Percentiles rank a stretch among this genome's conserved stretches.
Conservation (phyloP, 2,888 invertebrate species). For the Hirtodrosophila trivittata region DNA sequence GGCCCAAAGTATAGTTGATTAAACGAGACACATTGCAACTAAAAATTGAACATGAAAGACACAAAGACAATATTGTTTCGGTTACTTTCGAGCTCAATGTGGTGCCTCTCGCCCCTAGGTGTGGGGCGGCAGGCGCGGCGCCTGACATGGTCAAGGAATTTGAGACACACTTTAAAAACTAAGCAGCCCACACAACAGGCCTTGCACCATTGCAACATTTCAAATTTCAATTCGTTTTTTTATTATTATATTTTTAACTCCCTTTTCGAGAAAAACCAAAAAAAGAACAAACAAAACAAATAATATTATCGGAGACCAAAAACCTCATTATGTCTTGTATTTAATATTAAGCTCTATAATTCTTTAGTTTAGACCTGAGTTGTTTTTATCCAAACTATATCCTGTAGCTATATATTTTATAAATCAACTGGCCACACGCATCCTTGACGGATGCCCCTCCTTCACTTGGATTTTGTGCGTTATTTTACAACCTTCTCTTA, state of each 20-base stretch:
- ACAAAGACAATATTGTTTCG: conserved; percentile 42
- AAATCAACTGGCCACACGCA: too few relatives aligned
- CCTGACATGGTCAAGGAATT: too few relatives aligned
- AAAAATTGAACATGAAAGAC: conserved; percentile 22
- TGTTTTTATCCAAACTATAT: too few relatives aligned
- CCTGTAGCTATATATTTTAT: conserved; percentile 6
- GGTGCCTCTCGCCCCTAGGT: conserved; percentile 1
- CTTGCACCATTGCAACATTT: too few relatives aligned
- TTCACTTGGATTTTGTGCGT: too few relatives aligned
- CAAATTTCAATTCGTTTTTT: too few relatives aligned
- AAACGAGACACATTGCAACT: conserved; percentile 10
- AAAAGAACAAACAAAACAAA: background rate
- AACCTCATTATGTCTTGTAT: conserved; percentile 4
- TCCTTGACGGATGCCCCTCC: too few relatives aligned
- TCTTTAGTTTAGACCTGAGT: conserved; percentile 13
- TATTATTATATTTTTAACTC: too few relatives aligned
- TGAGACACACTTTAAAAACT: too few relatives aligned
- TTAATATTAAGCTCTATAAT: conserved; percentile 12
- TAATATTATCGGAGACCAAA: background rate
- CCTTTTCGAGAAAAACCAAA: background rate
- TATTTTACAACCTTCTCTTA: too few relatives aligned
- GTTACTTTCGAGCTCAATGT: conserved; percentile 23
- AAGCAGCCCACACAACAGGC: too few relatives aligned
- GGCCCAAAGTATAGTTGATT: conserved; percentile 21
- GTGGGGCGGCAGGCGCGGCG: too few relatives aligned